Evolutionary conservation across 2,113 vertebrate genomes (phyloP).

Genomic region (Australoheros scitulus): DNA sequence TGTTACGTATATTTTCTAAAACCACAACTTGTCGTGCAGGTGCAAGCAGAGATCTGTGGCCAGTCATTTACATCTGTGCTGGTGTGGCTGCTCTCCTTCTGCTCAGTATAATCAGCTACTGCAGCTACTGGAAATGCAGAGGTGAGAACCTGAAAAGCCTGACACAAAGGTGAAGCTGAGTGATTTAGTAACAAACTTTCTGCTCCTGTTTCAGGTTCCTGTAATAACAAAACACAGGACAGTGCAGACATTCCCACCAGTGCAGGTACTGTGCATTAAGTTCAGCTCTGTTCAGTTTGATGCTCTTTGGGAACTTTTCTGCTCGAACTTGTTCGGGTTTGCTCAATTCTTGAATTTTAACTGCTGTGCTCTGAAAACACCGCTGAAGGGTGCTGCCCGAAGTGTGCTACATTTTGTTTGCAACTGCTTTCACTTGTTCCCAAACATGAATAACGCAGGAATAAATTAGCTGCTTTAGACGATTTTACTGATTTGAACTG

Average conservation of each 20-base stretch:
- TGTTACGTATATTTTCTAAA: slow-evolving; percentile 28
- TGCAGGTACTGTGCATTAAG: background rate
- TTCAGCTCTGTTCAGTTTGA: background rate
- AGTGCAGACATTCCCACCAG: background rate
- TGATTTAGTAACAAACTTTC: background rate
- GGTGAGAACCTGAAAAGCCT: slow-evolving; percentile 27
- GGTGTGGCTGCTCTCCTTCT: slow-evolving; percentile 38
- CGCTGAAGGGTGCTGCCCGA: background rate
- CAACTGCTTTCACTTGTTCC: background rate
- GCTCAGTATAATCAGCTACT: slow-evolving; percentile 12
- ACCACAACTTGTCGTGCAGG: slow-evolving; percentile 23
- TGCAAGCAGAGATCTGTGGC: background rate
- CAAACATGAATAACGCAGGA: background rate
- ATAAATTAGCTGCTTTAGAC: background rate
- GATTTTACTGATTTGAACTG: background rate
- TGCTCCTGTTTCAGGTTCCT: slow-evolving; percentile 29
- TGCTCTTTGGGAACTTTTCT: background rate
- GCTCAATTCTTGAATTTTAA: background rate
- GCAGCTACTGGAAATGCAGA: slow-evolving; percentile 5
- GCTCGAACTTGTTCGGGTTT: background rate
- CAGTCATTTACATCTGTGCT: slow-evolving; percentile 33
- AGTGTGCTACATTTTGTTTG: background rate
- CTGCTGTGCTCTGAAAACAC: background rate
- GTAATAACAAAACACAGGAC: background rate
- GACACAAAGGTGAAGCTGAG: background rate